Evolutionary conservation across 2,888 invertebrate genomes (phyloP), one percentile per base, ranked within the genome.

Genomic region (Uropetala carovei): DNA sequence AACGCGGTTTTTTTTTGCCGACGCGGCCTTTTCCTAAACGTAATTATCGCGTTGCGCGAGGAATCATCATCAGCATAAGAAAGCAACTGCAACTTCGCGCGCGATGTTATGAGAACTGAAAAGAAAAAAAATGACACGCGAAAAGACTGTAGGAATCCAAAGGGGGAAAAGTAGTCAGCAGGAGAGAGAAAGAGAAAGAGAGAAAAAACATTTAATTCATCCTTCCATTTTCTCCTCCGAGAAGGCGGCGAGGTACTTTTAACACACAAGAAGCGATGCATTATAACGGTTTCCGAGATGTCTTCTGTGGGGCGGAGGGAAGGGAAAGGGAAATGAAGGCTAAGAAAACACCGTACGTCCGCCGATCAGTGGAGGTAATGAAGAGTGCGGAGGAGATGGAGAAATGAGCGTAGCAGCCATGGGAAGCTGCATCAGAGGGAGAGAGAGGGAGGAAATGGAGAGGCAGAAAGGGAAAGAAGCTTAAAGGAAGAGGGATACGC

Each of bases 271-370:
- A 68, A 68, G 68, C n/a, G 22, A 75, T 75, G 75, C 75, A 75
- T 75, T 27, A 75, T 75, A 75, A 75, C 75, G 75, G 75, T 22
- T 68, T 68, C 68, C n/a, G 11, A 68, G 68, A 68, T 11, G 68
- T 68, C 68, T 68, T 68, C 43, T 43, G 43, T 3, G 43, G 43
- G 43, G 43, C 1, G 43, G 43, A 5, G 43, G 43, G 18, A 18
- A 10, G 68, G 68, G n/a, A n/a, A n/a, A n/a, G n/a, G 4, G 22
- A 68, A 68, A 68, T 68, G 68, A 68, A 68, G 68, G 68, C 11
- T 68, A 18, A 27, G 75, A 75, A 75, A 75, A 75, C 75, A 27
- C 75, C 22, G 75, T 22, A 75, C 18, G 27, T 27, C 0, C 27
- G 22, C 9, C 75, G 22, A 27, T 27, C 22, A 8, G 27, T 75